Conservation (phyloP, 2,113 vertebrate genomes). For the Triplophysa rosa region DNA sequence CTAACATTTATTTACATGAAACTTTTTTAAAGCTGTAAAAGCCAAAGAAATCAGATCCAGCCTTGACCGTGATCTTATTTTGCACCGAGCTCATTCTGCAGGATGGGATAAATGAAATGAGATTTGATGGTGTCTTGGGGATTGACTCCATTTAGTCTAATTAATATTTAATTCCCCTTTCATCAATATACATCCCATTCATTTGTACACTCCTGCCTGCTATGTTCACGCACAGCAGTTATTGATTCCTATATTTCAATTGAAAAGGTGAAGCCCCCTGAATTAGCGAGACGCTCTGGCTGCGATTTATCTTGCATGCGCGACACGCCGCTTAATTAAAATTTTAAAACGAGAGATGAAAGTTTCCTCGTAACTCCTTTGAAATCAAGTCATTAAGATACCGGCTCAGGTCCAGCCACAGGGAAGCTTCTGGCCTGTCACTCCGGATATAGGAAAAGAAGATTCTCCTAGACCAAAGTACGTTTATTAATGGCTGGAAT, state of each 20-base stretch:
- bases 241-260: conserved; percentile 68
- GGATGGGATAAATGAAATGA: conserved; percentile 54
- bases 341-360: conserved; percentile 63
- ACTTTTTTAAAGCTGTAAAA: not conserved
- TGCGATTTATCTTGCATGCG: conserved; percentile 31
- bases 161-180: conserved; percentile 64
- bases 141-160: conserved; percentile 59
- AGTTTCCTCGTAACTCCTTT: conserved; percentile 64
- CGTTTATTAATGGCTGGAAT: not conserved
- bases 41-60: not conserved
- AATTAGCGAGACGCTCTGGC: conserved; percentile 55
- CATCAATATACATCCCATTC: conserved; percentile 62
- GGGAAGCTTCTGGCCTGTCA: conserved; percentile 21
- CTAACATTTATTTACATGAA: not conserved
- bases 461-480: not conserved
- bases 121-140: conserved; percentile 44
- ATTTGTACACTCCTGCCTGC: conserved; percentile 50
- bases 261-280: conserved; percentile 66
- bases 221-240: conserved; percentile 42
- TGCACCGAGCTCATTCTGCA: conserved; percentile 53
- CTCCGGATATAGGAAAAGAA: not conserved
- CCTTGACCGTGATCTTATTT: conserved; percentile 17
- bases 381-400: conserved; percentile 66
- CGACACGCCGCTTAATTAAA: conserved; percentile 60
- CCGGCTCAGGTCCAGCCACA: conserved; percentile 56